Conservation (phyloP, 2,888 invertebrate species). For the Sphinx pinastri region DNA sequence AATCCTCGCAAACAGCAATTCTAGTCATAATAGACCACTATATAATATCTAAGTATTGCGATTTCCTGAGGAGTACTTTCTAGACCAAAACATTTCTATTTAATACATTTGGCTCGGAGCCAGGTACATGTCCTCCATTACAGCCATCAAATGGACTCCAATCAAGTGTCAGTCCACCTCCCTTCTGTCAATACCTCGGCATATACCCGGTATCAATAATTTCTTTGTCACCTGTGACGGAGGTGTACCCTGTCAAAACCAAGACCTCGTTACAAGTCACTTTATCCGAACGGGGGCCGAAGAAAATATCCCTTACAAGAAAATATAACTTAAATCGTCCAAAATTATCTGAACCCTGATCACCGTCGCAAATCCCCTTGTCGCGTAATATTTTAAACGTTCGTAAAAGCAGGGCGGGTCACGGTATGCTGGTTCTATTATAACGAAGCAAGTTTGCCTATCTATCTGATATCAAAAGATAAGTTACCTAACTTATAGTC, state of each 20-base stretch:
- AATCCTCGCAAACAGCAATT: conserved; percentile 11
- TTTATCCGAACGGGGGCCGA: conserved; percentile 53
- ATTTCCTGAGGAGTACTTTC: neutral
- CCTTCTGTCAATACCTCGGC: conserved; percentile 17
- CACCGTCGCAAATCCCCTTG: conserved; percentile 34
- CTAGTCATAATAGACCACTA: neutral
- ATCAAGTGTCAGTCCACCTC: conserved; percentile 20
- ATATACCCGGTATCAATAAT: conserved; percentile 47
- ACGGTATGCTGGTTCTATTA: conserved; percentile 55
- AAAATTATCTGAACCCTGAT: conserved; percentile 47
- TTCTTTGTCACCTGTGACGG: conserved; percentile 59
- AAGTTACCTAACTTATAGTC: conserved; percentile 40
- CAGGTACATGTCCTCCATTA: neutral
- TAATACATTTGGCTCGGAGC: conserved; percentile 17
- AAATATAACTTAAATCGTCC: conserved; percentile 61
- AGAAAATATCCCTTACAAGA: conserved; percentile 71
- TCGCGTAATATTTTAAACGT: conserved; percentile 25
- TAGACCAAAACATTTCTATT: conserved; percentile 18
- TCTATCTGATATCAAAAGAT: conserved; percentile 44
- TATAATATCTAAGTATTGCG: neutral
- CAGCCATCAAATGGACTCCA: conserved; percentile 2
- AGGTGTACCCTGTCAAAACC: conserved; percentile 73
- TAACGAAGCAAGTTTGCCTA: conserved; percentile 56
- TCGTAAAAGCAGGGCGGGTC: conserved; percentile 36
- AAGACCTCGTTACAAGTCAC: conserved; percentile 63